These are phyloP conservation scores for Halesus radiatus DNA, from an alignment of 1,140 invertebrate species.

Conservation along the genomic window DNA sequence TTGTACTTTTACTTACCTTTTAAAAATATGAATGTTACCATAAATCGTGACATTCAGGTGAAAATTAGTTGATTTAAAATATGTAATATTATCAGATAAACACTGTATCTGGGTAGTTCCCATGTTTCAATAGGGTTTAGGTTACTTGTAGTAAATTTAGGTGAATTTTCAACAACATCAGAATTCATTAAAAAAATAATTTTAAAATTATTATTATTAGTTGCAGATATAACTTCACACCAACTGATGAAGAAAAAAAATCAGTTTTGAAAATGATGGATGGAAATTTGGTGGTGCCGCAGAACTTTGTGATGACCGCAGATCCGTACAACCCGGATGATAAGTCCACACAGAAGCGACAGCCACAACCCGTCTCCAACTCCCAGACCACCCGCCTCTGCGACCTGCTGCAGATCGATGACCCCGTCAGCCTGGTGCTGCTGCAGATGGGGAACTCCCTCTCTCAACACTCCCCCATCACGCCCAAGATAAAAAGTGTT, in stretches of 20 bases:
- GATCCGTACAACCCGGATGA: slow-evolving; percentile 73
- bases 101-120: too few relatives aligned
- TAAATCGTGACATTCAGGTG: too few relatives aligned
- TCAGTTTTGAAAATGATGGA: slow-evolving; percentile 77
- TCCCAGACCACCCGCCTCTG: slow-evolving; percentile 88
- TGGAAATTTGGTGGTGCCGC: slow-evolving; percentile 75
- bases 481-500: slow-evolving; percentile 5
- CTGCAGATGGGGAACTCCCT: slow-evolving; percentile 59
- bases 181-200: too few relatives aligned
- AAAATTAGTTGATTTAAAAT: too few relatives aligned
- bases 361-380: slow-evolving; percentile 75
- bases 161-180: too few relatives aligned
- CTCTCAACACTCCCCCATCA: slow-evolving; percentile 52
- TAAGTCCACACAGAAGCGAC: slow-evolving; percentile 60
- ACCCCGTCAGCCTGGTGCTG: slow-evolving; percentile 76
- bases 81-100: too few relatives aligned
- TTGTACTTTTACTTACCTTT: too few relatives aligned
- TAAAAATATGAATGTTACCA: too few relatives aligned
- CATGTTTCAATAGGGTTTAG: too few relatives aligned
- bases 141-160: too few relatives aligned
- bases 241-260: slow-evolving; percentile 81
- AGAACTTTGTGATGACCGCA: slow-evolving; percentile 84
- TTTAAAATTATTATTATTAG: background rate
- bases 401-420: slow-evolving; percentile 82
- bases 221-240: slow-evolving; percentile 80